Evolutionary conservation across 1,140 invertebrate species (phyloP), one percentile per base, ranked within the genome.

Genomic region (Polypedilum pembai): DNA sequence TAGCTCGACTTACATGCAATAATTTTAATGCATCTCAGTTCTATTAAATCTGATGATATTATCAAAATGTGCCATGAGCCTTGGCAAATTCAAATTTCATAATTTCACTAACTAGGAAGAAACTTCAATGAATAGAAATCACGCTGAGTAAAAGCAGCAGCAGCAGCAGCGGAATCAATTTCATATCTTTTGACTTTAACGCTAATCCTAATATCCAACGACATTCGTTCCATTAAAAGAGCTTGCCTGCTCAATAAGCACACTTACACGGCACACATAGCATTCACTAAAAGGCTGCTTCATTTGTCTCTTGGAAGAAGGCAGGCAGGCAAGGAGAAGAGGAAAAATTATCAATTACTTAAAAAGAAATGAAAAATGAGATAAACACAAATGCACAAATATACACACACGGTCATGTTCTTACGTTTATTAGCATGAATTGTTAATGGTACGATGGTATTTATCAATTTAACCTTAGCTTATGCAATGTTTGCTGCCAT

Each of bases 141-240:
- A 56, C 12, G 45, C 45, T 56, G 45, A n/a, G 8, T 56, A 56
- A 56, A 45, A 56, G 45, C 8, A 4, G 10, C 12, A 15, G 10
- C 12, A 56, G 45, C 8, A 1, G n/a, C 12, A n/a, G 4, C 12
- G 45, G n/a, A 56, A 56, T 56, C 45, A 56, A 56, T 56, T 56
- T 56, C 45, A 56, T 56, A 56, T 56, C 45, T 56, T 56, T 56
- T 56, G 45, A 56, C 45, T 56, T 56, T 56, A 56, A 56, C n/a
- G n/a, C 45, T 56, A 56, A 56, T 56, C 45, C 45, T 56, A 56
- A 56, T 56, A 56, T n/a, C 45, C 45, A 56, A 56, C 45, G 45
- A 56, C 45, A 56, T 56, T 56, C 45, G n/a, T n/a, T 56, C 45
- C 45, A 56, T 56, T 56, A 56, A 56, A 56, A n/a, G n/a, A n/a